These are phyloP conservation scores for Yponomeuta evonymella DNA, from an alignment of 2,888 invertebrate species.

Conservation along the genomic window DNA sequence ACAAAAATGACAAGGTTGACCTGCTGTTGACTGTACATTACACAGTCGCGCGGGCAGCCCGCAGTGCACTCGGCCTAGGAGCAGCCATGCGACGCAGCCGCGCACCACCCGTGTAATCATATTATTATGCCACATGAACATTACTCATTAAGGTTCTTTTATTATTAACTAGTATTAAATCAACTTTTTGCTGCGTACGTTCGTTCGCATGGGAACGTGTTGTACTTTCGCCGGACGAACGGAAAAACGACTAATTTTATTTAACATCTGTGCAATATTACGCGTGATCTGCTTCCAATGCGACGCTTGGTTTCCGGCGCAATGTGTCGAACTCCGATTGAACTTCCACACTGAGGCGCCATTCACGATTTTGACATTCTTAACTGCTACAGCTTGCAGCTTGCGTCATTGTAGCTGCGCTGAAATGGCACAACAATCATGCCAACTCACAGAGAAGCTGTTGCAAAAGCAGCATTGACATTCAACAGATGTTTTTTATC, in stretches of 20 bases:
- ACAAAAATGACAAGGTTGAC: too few relatives aligned
- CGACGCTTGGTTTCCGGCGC: constrained; percentile 50
- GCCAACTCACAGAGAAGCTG: not conserved
- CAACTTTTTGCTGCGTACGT: constrained; percentile 39
- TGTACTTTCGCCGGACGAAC: constrained; percentile 54
- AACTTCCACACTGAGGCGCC: constrained; percentile 24
- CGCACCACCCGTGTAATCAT: constrained; percentile 33
- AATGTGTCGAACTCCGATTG: constrained; percentile 36
- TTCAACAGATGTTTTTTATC: not conserved
- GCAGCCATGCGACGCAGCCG: constrained; percentile 32
- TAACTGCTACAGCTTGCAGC: constrained; percentile 44
- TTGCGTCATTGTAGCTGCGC: constrained; percentile 46
- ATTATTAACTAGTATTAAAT: constrained; percentile 40
- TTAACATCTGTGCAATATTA: constrained; percentile 66
- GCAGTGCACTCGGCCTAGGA: not conserved
- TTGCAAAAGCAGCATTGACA: constrained; percentile 1
- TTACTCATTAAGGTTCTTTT: constrained; percentile 21
- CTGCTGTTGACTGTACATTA: not conserved
- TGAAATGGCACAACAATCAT: constrained; percentile 42
- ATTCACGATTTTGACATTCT: constrained; percentile 68
- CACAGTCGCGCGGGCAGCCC: not conserved
- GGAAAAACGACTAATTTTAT: constrained; percentile 63
- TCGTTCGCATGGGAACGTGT: constrained; percentile 59
- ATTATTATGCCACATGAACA: constrained; percentile 27
- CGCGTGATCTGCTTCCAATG: constrained; percentile 40